These are phyloP conservation scores for Listrodromus nycthemerus DNA, from an alignment of 2,888 invertebrate genomes.

Conservation along the genomic window DNA sequence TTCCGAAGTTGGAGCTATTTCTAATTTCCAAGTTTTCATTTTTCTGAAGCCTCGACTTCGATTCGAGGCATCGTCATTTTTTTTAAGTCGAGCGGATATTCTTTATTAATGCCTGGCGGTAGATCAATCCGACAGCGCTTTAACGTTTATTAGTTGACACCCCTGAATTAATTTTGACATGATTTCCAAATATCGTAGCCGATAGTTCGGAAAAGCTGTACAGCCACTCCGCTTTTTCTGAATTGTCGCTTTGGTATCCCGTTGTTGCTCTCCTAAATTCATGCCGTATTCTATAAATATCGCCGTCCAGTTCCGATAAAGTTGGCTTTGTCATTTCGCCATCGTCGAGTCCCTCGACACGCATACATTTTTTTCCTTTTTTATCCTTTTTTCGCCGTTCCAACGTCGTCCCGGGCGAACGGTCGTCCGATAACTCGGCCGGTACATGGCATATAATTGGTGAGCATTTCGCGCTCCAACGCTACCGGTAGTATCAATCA, in stretches of 20 bases:
- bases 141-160: conserved; percentile 11
- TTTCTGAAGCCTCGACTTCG: no score
- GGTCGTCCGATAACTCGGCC: conserved; percentile 58
- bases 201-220: no score
- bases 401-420: conserved; percentile 19
- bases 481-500: conserved; percentile 75
- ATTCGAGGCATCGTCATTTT: no score
- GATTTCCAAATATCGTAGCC: neutral
- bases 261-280: conserved; percentile 4
- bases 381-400: neutral
- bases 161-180: no score
- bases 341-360: conserved; percentile 30
- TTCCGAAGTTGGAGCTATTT: no score
- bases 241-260: conserved; percentile 41
- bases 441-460: conserved; percentile 70
- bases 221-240: conserved; percentile 2
- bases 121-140: conserved; percentile 21
- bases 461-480: conserved; percentile 65
- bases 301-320: conserved; percentile 38
- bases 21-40: no score
- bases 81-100: no score
- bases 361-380: conserved; percentile 33
- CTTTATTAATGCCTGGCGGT: neutral
- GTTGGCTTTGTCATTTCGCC: conserved; percentile 19
- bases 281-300: neutral